A percentile compares a stretch with the other conserved stretches of the same genome.
These are phyloP conservation scores for Tinamus guttatus DNA, from an alignment of 2,113 vertebrate species.

Conservation along the genomic window DNA sequence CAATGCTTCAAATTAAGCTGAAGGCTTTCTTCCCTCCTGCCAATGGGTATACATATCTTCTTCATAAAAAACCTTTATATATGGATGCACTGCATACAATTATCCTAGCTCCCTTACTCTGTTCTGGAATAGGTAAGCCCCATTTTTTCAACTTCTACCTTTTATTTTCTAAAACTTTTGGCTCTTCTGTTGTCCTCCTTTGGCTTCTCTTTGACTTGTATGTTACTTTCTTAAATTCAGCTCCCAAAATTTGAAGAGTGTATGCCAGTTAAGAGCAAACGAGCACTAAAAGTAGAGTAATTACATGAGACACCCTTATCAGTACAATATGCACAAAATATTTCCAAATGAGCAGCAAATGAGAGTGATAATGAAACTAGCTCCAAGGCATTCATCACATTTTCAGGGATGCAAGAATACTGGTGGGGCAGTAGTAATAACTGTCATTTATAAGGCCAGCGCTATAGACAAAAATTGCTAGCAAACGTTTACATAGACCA, in stretches of 20 bases:
- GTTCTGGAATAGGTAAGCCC: not conserved
- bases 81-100: not conserved
- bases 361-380: not conserved
- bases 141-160: not conserved
- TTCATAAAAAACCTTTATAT: not conserved
- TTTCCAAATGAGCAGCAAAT: not conserved
- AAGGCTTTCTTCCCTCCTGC: fast-evolving
- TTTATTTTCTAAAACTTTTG: not conserved
- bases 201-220: not conserved
- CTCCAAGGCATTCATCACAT: slow-evolving; percentile 14
- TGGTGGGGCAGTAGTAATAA: not conserved
- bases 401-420: not conserved
- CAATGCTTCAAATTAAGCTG: not conserved
- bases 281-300: not conserved
- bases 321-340: slow-evolving; percentile 4
- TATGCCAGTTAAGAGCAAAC: not conserved
- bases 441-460: not conserved
- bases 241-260: not conserved
- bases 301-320: slow-evolving; percentile 1
- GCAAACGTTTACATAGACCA: not conserved
- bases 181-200: not conserved
- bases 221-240: not conserved
- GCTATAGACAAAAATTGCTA: not conserved
- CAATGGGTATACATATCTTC: not conserved
- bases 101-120: not conserved